A percentile compares a stretch with the other conserved stretches of the same genome.
phyloP scores from a whole-genome alignment of 2,797 vertebrate genomes.

The Catharus ustulatus region DNA sequence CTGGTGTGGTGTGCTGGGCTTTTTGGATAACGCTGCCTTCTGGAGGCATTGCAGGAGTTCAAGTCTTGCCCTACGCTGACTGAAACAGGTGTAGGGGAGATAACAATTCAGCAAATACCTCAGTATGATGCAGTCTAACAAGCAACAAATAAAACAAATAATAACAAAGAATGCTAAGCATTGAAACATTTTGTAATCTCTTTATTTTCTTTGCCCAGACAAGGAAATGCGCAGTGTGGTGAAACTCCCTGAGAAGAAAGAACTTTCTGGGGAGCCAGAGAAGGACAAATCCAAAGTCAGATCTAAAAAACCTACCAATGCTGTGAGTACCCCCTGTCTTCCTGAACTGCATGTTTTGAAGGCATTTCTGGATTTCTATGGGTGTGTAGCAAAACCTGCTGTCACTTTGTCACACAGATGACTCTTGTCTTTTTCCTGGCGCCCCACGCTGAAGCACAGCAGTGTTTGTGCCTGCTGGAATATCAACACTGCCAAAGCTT shows the following conservation, averaged over 20 bases:
- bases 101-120: neutral
- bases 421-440: neutral
- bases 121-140: neutral
- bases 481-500: neutral
- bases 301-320: constrained; percentile 77
- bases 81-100: neutral
- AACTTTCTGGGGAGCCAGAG: constrained; percentile 65
- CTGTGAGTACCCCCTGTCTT: constrained; percentile 64
- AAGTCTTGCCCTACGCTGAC: neutral
- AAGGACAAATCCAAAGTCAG: constrained; percentile 83
- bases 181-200: neutral
- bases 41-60: neutral
- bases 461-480: neutral
- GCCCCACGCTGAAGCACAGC: neutral
- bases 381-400: neutral
- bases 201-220: constrained; percentile 71
- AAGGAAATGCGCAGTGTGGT: constrained; percentile 76
- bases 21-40: neutral
- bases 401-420: neutral
- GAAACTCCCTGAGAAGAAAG: constrained; percentile 79
- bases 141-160: neutral
- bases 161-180: neutral
- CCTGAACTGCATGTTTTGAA: neutral
- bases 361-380: neutral
- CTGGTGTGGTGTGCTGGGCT: neutral